These are phyloP conservation scores for Drosophila paulistorum DNA, from an alignment of 1,140 invertebrate genomes.

Conservation along the genomic window DNA sequence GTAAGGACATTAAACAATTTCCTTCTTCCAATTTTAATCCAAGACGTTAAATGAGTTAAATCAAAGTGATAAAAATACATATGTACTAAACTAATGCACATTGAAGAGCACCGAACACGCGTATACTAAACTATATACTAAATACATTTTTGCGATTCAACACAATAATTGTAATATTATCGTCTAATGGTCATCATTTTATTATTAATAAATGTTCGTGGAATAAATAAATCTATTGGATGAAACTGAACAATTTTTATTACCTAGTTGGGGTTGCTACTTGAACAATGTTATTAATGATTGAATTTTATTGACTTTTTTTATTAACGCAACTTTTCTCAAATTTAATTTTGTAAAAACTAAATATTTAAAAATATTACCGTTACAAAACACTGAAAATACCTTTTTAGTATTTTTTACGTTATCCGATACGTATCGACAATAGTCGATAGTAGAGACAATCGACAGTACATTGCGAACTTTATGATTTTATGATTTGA, in stretches of 20 bases:
- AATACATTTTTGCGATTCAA: slow-evolving; percentile 62
- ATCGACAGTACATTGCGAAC: no score
- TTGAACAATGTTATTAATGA: no score
- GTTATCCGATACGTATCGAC: no score
- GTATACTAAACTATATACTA: slow-evolving; percentile 54
- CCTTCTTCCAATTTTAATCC: background rate
- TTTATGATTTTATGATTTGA: no score
- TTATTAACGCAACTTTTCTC: no score
- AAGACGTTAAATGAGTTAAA: slow-evolving; percentile 52
- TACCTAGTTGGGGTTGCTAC: background rate
- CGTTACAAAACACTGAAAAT: no score
- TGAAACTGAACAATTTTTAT: background rate
- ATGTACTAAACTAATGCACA: slow-evolving; percentile 72
- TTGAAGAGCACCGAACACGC: slow-evolving; percentile 49
- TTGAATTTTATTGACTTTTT: no score
- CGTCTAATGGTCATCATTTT: slow-evolving; percentile 65
- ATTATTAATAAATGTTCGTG: slow-evolving; percentile 74
- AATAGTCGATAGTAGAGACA: no score
- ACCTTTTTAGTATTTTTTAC: no score
- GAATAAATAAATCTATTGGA: slow-evolving; percentile 26
- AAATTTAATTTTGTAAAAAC: no score
- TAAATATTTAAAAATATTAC: no score
- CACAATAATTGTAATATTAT: slow-evolving; percentile 54
- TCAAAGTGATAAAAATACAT: slow-evolving; percentile 77
- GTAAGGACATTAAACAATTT: background rate